Evolutionary conservation across 2,888 invertebrate genomes (phyloP).

Genomic region (Synergus umbraculus): DNA sequence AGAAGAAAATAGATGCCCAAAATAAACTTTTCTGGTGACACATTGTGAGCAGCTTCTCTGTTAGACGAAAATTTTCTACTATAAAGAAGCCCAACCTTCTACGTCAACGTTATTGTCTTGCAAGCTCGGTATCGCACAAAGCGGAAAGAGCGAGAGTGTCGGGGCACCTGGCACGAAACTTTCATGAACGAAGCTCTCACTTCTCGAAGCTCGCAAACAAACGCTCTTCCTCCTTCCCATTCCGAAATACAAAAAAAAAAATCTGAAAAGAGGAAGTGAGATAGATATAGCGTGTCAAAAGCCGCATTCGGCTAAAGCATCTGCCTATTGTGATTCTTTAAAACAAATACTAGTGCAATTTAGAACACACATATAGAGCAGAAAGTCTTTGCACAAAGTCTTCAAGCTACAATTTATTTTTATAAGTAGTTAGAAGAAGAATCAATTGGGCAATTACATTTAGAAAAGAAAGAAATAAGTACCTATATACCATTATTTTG

Average conservation of each 20-base stretch:
- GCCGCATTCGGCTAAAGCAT: background rate
- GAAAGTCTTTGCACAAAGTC: background rate
- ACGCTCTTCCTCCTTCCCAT: background rate
- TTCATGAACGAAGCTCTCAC: slow-evolving; percentile 25
- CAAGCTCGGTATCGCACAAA: slow-evolving; percentile 5
- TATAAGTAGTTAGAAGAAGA: background rate
- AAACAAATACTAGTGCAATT: background rate
- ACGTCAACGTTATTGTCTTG: slow-evolving; percentile 17
- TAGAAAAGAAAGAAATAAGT: background rate
- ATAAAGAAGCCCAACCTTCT: slow-evolving; percentile 13
- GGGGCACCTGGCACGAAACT: slow-evolving; percentile 26
- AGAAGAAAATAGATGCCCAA: background rate
- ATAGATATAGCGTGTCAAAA: background rate
- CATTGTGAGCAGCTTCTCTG: background rate
- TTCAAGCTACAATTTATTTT: background rate
- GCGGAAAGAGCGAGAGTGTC: slow-evolving; percentile 20
- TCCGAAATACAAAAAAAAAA: background rate
- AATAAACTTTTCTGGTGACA: background rate
- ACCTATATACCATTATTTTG: no score
- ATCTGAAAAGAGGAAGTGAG: background rate
- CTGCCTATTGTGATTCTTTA: background rate
- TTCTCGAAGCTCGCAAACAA: slow-evolving; percentile 22
- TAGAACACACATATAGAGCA: background rate
- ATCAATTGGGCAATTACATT: background rate
- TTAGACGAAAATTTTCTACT: slow-evolving; percentile 9